Evolutionary conservation across 2,113 vertebrate species (phyloP).

Genomic region (Notothenia rossii): DNA sequence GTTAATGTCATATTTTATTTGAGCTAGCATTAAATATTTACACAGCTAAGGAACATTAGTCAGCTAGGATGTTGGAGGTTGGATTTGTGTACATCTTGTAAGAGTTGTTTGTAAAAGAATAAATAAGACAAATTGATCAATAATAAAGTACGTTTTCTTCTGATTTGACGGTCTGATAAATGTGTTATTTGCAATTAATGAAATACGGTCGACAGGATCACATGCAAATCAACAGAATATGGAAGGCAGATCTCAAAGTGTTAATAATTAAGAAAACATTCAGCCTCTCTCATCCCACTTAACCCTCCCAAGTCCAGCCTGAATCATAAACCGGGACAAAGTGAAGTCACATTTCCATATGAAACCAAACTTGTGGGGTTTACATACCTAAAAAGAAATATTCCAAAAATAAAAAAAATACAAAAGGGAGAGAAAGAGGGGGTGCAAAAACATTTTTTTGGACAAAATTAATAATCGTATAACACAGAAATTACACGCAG

Average conservation of each 20-base stretch:
- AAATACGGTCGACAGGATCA: slow-evolving; percentile 49
- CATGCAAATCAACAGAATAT: slow-evolving; percentile 77
- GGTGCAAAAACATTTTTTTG: slow-evolving; percentile 78
- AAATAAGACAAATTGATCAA: too few relatives aligned
- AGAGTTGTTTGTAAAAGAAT: too few relatives aligned
- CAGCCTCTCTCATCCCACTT: slow-evolving; percentile 54
- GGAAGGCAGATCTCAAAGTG: slow-evolving; percentile 65
- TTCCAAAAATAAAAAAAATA: slow-evolving; percentile 47
- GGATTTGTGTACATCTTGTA: too few relatives aligned
- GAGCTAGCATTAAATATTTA: too few relatives aligned
- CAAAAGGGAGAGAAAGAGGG: slow-evolving; percentile 73
- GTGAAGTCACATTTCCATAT: slow-evolving; percentile 75
- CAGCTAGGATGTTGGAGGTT: too few relatives aligned
- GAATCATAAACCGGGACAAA: slow-evolving; percentile 52
- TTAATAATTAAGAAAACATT: slow-evolving; percentile 67
- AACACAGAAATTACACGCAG: slow-evolving; percentile 83
- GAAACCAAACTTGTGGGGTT: slow-evolving; percentile 82
- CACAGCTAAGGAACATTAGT: too few relatives aligned
- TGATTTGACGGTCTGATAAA: too few relatives aligned
- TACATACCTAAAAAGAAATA: slow-evolving; percentile 76
- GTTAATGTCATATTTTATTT: too few relatives aligned
- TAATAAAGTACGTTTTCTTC: too few relatives aligned
- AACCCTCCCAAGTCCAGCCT: slow-evolving; percentile 64
- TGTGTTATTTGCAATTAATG: slow-evolving; percentile 15
- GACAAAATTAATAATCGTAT: slow-evolving; percentile 78